These are phyloP conservation scores for Scarus forsteni DNA, from an alignment of 2,797 vertebrate species.

Conservation along the genomic window DNA sequence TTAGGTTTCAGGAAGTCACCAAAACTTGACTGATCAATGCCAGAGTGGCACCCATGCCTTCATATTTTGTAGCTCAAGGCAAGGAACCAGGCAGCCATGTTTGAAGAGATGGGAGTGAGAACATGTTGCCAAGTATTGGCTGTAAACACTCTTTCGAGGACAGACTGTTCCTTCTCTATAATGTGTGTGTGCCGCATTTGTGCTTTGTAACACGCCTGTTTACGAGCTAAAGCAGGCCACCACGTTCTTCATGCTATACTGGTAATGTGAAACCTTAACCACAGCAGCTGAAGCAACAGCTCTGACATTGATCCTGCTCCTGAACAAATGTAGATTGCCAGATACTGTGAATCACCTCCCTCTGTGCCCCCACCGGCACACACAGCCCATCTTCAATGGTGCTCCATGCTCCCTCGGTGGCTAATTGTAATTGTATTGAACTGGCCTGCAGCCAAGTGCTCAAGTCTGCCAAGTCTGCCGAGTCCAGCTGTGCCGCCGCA, in stretches of 20 bases:
- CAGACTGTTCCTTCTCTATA: slow-evolving; percentile 5
- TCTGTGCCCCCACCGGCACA: slow-evolving; percentile 38
- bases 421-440: slow-evolving; percentile 73
- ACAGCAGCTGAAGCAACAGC: slow-evolving; percentile 21
- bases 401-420: slow-evolving; percentile 51
- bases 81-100: neutral
- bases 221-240: slow-evolving; percentile 16
- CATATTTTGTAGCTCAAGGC: neutral
- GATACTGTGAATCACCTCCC: slow-evolving; percentile 47
- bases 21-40: too few relatives aligned
- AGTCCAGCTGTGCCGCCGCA: slow-evolving; percentile 65
- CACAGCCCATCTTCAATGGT: slow-evolving; percentile 43
- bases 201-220: slow-evolving; percentile 4
- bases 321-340: slow-evolving; percentile 44
- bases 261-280: slow-evolving; percentile 45
- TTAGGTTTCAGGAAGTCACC: too few relatives aligned
- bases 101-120: neutral
- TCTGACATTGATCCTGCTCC: slow-evolving; percentile 39
- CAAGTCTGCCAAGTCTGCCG: slow-evolving; percentile 59
- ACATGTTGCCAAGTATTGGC: neutral
- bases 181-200: slow-evolving; percentile 14
- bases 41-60: neutral
- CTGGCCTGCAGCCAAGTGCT: slow-evolving; percentile 65
- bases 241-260: slow-evolving; percentile 34
- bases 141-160: slow-evolving; percentile 10